phyloP scores from a whole-genome alignment of 2,888 invertebrate genomes.

The Tuberolachnus salignus region DNA sequence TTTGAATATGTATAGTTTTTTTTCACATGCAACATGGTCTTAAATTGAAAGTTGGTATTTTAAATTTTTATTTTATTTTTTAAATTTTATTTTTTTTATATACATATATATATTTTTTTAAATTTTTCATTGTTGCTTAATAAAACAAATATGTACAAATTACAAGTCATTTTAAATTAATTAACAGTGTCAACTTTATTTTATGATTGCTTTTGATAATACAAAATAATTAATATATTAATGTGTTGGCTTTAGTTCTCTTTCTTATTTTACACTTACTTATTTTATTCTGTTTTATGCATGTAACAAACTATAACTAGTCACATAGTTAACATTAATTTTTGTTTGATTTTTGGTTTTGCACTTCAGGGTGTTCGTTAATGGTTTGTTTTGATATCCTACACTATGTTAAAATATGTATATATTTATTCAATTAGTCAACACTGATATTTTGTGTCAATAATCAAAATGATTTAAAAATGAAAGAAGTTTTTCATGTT shows the following conservation, averaged over 20 bases:
- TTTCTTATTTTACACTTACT: constrained; percentile 49
- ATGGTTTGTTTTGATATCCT: constrained; percentile 29
- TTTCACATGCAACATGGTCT: constrained; percentile 6
- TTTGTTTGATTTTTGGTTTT: constrained; percentile 32
- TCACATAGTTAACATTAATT: constrained; percentile 20
- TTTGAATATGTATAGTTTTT: constrained; percentile 44
- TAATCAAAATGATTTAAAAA: neutral
- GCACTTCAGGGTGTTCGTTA: constrained; percentile 34
- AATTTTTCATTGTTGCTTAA: constrained; percentile 37
- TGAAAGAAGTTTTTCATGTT: neutral
- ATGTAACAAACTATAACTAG: constrained; percentile 37
- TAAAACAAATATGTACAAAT: constrained; percentile 26
- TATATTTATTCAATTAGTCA: neutral
- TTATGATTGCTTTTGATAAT: constrained; percentile 39
- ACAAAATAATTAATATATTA: constrained; percentile 45
- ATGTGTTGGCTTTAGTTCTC: constrained; percentile 51
- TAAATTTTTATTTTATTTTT: constrained; percentile 17
- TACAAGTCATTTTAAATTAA: constrained; percentile 25
- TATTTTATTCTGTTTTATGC: constrained; percentile 54
- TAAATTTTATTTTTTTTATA: constrained; percentile 18
- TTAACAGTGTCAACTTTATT: constrained; percentile 28
- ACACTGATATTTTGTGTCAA: neutral
- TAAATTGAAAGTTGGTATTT: constrained; percentile 1
- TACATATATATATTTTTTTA: constrained; percentile 29
- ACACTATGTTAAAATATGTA: constrained; percentile 18